Evolutionary conservation across 2,888 invertebrate genomes (phyloP), one percentile per base, ranked within the genome.

Genomic region (Synanthedon andrenaeformis): DNA sequence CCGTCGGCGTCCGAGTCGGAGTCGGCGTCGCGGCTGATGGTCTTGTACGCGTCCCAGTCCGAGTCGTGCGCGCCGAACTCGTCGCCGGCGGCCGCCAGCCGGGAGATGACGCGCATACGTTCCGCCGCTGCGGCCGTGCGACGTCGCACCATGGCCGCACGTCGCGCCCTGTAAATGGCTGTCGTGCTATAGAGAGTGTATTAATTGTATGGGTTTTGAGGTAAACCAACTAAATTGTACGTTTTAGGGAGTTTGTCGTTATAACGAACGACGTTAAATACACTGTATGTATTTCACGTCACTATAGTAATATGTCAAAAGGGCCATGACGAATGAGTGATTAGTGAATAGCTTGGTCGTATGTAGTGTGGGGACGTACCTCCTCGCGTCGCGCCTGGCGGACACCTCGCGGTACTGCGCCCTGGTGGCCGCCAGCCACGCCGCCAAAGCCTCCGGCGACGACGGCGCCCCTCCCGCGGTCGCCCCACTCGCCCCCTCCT

Each of bases 21-120:
- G 77, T 97, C 97, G 1, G 85, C 87, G 53, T 85, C 84, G 51
- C 85, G 82, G 56, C 86, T 86, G 62, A 86, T 84, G 85, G 84
- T 94, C 83, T 97, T 97, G 71, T 98, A 98, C 1, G 97, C 96
- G 80, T 97, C 96, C 97, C 97, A 98, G 75, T 98, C 97, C 69
- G 96, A 96, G 76, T 97, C 97, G 64, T 96, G 90, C 84, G 94
- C 92, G 41, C 97, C 97, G 84, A 98, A 98, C 74, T 97, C 97
- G 69, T 97, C 96, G 0, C 85, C 86, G 49, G 86, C 85, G 59
- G 80, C 79, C 2, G 97, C 97, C 56, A 98, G 89, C 66, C 95
- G 94, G 51, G 96, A 96, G 60, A 98, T 96, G 62, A 97, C 94
- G 62, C 96, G 90, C 97, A 98, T 98, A 64, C 97, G 90, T 81